Evolutionary conservation across 1,140 invertebrate species (phyloP).

Genomic region (Eueides isabella): DNA sequence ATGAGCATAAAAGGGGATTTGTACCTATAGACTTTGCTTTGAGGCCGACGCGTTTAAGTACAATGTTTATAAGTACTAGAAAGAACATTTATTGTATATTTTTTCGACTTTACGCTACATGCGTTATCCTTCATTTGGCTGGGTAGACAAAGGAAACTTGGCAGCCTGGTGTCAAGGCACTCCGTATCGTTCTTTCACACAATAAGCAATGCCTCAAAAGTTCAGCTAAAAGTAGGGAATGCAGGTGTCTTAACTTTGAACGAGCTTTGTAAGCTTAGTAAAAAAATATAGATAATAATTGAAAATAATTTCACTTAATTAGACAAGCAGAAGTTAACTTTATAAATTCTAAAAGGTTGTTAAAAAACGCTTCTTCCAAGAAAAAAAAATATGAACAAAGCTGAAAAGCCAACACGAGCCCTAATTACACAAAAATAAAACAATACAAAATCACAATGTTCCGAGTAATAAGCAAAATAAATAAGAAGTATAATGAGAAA

Average conservation of each 20-base stretch:
- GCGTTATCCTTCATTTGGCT: too few species aligned
- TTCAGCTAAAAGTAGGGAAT: neutral
- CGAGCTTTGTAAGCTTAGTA: neutral
- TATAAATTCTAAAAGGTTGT: neutral
- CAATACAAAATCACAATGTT: constrained; percentile 30
- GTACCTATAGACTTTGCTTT: too few species aligned
- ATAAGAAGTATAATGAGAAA: constrained; percentile 44
- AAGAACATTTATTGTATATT: too few species aligned
- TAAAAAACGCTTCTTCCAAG: neutral
- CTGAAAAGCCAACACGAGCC: neutral
- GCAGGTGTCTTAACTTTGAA: too few species aligned
- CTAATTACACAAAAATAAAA: constrained; percentile 16
- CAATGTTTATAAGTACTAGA: too few species aligned
- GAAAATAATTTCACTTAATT: neutral
- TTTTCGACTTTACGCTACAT: too few species aligned
- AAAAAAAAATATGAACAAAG: neutral
- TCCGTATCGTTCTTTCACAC: too few species aligned
- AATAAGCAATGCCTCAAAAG: neutral
- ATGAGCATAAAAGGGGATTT: too few species aligned
- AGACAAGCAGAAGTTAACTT: neutral
- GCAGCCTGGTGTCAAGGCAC: too few species aligned
- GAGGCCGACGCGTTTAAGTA: too few species aligned
- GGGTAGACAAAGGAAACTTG: too few species aligned
- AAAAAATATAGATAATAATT: neutral
- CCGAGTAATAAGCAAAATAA: constrained; percentile 38